Percentiles rank a stretch among this genome's conserved stretches.
Evolutionary conservation across 2,797 vertebrate genomes (phyloP).

Genomic region (Vireo griseus): DNA sequence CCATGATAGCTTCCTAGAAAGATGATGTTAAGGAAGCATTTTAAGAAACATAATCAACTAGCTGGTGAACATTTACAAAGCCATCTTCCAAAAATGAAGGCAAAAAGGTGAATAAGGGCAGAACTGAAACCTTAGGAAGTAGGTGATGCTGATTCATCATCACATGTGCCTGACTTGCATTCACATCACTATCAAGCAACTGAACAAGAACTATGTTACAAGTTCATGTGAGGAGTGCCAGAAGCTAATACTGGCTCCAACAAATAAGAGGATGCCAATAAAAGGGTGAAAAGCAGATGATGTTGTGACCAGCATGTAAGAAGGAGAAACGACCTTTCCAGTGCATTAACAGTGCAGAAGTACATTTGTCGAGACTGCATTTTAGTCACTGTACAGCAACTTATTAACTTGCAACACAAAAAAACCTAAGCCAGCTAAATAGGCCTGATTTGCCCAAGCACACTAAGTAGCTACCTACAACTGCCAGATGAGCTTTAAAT

Average conservation of each 20-base stretch:
- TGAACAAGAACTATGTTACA: background rate
- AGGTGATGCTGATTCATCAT: accelerated
- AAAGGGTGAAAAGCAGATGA: background rate
- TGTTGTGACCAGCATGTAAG: background rate
- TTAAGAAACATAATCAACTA: background rate
- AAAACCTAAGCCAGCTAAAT: background rate
- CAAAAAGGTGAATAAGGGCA: background rate
- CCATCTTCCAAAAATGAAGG: background rate
- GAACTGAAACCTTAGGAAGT: background rate
- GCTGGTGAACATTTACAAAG: background rate
- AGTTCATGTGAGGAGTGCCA: background rate
- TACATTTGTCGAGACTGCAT: background rate
- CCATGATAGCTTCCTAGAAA: background rate
- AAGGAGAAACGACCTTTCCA: background rate
- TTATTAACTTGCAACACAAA: background rate
- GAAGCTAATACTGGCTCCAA: background rate
- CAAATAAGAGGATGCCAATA: background rate
- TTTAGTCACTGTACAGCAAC: background rate
- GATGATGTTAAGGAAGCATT: background rate
- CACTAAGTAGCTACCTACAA: background rate
- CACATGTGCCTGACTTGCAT: background rate
- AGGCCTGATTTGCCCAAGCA: background rate
- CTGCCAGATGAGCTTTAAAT: background rate
- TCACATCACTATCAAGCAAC: background rate
- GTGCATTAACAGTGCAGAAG: background rate